Evolutionary conservation across 2,888 invertebrate species (phyloP).

Genomic region (Chloromyia formosa): DNA sequence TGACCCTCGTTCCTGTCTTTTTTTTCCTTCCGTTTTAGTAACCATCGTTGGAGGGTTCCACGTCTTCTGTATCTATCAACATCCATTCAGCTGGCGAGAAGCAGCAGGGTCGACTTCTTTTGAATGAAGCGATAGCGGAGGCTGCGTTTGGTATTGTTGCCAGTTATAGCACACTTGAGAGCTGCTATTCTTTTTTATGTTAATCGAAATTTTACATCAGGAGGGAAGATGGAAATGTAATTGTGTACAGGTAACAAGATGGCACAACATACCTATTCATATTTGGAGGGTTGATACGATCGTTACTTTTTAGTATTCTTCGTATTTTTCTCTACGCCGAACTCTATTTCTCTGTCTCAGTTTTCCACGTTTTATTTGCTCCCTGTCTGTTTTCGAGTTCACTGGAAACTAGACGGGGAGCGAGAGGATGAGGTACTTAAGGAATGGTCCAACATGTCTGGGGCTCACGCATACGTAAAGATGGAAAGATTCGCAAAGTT

Average conservation of each 20-base stretch:
- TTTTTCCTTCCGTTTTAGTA: neutral
- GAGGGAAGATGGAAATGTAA: slow-evolving; percentile 43
- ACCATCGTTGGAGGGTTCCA: neutral
- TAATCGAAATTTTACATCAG: slow-evolving; percentile 42
- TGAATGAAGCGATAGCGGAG: slow-evolving; percentile 34
- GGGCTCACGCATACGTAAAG: no score
- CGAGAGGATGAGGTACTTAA: no score
- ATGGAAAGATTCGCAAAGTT: no score
- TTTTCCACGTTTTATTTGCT: slow-evolving; percentile 5
- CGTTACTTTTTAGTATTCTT: slow-evolving; percentile 35
- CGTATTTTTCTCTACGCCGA: slow-evolving; percentile 6
- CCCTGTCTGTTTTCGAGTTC: slow-evolving; percentile 10
- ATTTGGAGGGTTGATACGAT: slow-evolving; percentile 29
- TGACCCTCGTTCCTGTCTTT: slow-evolving; percentile 31
- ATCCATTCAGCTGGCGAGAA: no score
- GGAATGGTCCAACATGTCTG: no score
- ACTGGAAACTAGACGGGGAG: no score
- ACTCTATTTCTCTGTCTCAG: neutral
- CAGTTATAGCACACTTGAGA: slow-evolving; percentile 43
- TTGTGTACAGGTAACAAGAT: slow-evolving; percentile 42
- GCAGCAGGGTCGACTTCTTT: neutral
- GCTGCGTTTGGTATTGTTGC: slow-evolving; percentile 33
- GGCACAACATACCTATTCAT: slow-evolving; percentile 30
- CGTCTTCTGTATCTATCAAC: no score
- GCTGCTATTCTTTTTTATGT: slow-evolving; percentile 43